These are phyloP conservation scores for Alcis repandata DNA, from an alignment of 2,888 invertebrate species.

Conservation along the genomic window DNA sequence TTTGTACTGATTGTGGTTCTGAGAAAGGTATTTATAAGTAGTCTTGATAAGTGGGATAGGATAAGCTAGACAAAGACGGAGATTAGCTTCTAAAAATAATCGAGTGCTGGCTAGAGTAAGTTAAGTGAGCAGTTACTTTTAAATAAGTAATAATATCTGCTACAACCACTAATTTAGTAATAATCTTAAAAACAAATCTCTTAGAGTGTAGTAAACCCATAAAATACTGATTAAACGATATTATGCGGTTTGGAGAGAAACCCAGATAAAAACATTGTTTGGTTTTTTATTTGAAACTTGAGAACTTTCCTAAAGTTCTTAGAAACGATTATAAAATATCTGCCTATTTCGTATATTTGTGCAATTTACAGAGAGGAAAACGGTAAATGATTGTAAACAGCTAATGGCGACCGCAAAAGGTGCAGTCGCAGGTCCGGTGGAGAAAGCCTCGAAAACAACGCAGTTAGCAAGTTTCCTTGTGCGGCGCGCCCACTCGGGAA, in stretches of 20 bases:
- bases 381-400: slow-evolving; percentile 38
- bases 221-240: no score
- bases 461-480: slow-evolving; percentile 52
- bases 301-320: neutral
- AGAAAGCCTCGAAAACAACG: slow-evolving; percentile 47
- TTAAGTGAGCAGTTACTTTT: no score
- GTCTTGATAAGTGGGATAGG: neutral
- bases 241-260: no score
- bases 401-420: slow-evolving; percentile 41
- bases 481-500: slow-evolving; percentile 36
- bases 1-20: neutral
- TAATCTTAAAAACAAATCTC: no score
- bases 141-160: no score
- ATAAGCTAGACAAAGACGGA: no score
- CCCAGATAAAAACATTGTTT: neutral
- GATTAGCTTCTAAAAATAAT: no score
- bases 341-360: slow-evolving; percentile 14
- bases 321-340: slow-evolving; percentile 9
- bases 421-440: slow-evolving; percentile 39
- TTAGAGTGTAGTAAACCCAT: no score
- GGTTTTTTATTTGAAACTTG: neutral
- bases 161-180: no score
- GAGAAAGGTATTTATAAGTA: neutral
- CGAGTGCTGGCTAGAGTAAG: no score
- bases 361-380: slow-evolving; percentile 25